Conservation (phyloP, 2,113 vertebrate species). For the Donacobius atricapilla region DNA sequence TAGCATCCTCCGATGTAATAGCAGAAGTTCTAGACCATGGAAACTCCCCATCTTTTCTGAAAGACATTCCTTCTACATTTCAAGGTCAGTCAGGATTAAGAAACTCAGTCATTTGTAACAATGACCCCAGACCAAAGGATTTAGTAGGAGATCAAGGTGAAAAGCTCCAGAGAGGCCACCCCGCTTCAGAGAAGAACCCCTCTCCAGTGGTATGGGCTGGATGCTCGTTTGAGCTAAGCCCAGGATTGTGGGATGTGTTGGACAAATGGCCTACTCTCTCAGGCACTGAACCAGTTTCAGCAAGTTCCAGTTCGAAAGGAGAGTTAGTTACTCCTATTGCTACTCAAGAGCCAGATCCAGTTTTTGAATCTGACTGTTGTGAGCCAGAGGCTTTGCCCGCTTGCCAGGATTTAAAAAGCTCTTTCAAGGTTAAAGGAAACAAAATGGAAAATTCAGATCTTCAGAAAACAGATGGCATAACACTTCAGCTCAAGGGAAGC, state of each 20-base stretch:
- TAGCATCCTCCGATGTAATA: slow-evolving; percentile 81
- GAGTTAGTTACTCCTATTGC: background rate
- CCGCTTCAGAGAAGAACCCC: background rate
- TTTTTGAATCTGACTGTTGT: background rate
- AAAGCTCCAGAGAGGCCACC: slow-evolving; percentile 7
- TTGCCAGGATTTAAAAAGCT: slow-evolving; percentile 19
- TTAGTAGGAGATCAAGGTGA: background rate
- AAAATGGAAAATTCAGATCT: background rate
- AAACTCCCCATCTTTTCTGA: background rate
- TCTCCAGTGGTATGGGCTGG: slow-evolving; percentile 27
- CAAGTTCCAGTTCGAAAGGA: background rate
- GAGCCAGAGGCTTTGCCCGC: background rate
- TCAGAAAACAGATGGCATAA: background rate
- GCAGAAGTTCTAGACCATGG: slow-evolving; percentile 71
- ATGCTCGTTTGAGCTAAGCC: slow-evolving; percentile 78
- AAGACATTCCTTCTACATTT: background rate
- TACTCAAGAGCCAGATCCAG: slow-evolving; percentile 3
- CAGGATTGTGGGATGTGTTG: slow-evolving; percentile 85
- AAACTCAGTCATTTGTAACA: background rate
- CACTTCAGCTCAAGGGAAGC: background rate
- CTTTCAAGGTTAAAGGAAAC: background rate
- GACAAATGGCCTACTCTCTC: slow-evolving; percentile 83
- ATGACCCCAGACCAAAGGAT: background rate
- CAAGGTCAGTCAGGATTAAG: background rate
- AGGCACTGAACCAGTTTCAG: slow-evolving; percentile 39